These are phyloP conservation scores for Chaetogeoica ovagalla DNA, from an alignment of 2,888 invertebrate species.

Conservation along the genomic window DNA sequence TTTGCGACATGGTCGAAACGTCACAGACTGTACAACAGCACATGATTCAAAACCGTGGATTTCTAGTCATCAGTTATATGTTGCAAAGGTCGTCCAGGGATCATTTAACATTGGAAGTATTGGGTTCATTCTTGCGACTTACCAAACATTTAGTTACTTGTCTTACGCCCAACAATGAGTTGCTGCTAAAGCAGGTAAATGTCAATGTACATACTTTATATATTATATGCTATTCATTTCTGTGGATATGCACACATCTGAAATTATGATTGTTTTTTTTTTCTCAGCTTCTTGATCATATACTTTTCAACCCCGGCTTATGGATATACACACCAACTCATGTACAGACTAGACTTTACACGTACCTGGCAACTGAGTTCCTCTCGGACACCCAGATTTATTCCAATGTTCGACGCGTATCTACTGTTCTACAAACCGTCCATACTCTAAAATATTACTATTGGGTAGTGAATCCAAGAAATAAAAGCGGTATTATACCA, in stretches of 20 bases:
- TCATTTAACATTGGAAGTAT: constrained; percentile 90
- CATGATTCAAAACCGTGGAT: constrained; percentile 98
- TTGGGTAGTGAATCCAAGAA: constrained; percentile 95
- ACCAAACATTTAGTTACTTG: constrained; percentile 93
- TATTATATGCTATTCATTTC: too few species aligned
- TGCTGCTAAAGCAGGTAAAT: constrained; percentile 85
- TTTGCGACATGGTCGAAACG: constrained; percentile 94
- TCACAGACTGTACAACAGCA: constrained; percentile 98
- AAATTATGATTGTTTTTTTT: constrained; percentile 61
- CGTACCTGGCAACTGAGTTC: constrained; percentile 98
- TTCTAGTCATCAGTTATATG: constrained; percentile 96
- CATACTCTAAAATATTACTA: constrained; percentile 99
- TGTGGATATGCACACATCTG: too few species aligned
- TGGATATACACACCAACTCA: constrained; percentile 98
- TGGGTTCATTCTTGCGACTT: constrained; percentile 86
- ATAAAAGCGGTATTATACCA: constrained; percentile 92
- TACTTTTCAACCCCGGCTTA: constrained; percentile 97
- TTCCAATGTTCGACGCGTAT: constrained; percentile 92
- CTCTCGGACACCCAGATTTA: constrained; percentile 96
- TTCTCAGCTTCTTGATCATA: constrained; percentile 92
- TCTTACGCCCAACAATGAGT: constrained; percentile 87
- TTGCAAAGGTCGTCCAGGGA: constrained; percentile 89
- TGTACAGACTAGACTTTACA: constrained; percentile 93
- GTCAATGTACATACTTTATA: neutral
- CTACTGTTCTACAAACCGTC: constrained; percentile 95